Evolutionary conservation across 2,888 invertebrate species (phyloP), one percentile per base, ranked within the genome.

Genomic region (Chaetogeoica ovagalla): DNA sequence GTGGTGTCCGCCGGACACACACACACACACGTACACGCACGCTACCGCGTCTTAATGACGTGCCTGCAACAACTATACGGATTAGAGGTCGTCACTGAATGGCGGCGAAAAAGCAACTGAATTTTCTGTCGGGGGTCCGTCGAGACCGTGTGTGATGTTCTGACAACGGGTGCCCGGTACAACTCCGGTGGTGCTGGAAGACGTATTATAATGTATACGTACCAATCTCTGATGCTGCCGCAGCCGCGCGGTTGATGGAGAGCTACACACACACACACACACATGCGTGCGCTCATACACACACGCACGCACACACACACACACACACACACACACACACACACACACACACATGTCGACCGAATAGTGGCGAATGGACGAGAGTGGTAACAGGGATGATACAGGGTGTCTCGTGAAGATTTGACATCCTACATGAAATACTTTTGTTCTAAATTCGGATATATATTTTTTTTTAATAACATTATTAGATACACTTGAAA

Each of bases 51-150:
- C 72, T 23, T 39, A n/a, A n/a, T 1, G 60, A 48, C 43, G 71
- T 60, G 23, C 48, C 48, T 2, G 48, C 15, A 11, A 48, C 23
- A 13, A 48, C 23, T 62, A 62, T 30, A 19, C 57, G 57, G 57
- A 23, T 66, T n/a, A 30, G 59, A 30, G 68, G 48, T 62, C 59
- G 69, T 77, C 69, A 71, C 71, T 71, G 70, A 57, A 63, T 57
- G 52, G 63, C 71, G 71, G 71, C 79, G 55, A 71, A 77, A 71
- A 79, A 70, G 71, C 71, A 71, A 79, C 71, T 71, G 71, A 65
- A 77, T 77, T 77, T 77, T 62, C 77, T 70, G 69, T 69, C 70
- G 77, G 77, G 70, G 30, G 37, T 37, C 70, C 55, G 48, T 62
- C 77, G 23, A 66, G 66, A 43, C 68, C 68, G 66, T 43, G 62